Conservation (phyloP, 2,113 vertebrate genomes). For the Elephas maximus region DNA sequence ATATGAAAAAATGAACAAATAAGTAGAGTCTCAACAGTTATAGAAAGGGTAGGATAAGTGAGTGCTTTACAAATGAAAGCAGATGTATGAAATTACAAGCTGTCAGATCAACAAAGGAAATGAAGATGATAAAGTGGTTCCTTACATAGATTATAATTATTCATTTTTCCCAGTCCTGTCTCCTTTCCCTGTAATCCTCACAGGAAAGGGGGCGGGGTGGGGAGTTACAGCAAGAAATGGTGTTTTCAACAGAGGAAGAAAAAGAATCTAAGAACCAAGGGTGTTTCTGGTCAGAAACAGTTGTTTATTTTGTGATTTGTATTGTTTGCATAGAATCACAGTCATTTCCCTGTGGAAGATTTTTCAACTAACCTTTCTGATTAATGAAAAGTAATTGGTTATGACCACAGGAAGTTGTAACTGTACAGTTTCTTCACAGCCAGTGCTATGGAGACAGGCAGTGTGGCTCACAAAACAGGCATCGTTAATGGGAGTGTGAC, state of each 20-base stretch:
- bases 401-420: constrained; percentile 89
- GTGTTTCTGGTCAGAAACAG: constrained; percentile 78
- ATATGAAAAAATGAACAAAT: constrained; percentile 87
- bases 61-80: constrained; percentile 97
- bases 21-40: constrained; percentile 86
- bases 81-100: constrained; percentile 98
- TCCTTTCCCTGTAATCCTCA: constrained; percentile 87
- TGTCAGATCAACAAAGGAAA: constrained; percentile 95
- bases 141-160: constrained; percentile 94
- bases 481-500: constrained; percentile 84
- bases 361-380: constrained; percentile 87
- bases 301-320: constrained; percentile 79
- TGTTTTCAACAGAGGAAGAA: constrained; percentile 81
- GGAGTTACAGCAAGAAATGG: constrained; percentile 73
- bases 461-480: constrained; percentile 76
- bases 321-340: constrained; percentile 79
- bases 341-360: constrained; percentile 87
- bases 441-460: constrained; percentile 73
- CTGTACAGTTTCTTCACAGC: constrained; percentile 78
- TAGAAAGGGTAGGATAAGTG: constrained; percentile 90
- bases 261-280: constrained; percentile 75
- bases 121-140: constrained; percentile 95
- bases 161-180: constrained; percentile 91
- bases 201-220: not conserved
- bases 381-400: constrained; percentile 86